Evolutionary conservation across 1,140 invertebrate genomes (phyloP), one percentile per base, ranked within the genome.

Genomic region (Brachionus manjavacas): DNA sequence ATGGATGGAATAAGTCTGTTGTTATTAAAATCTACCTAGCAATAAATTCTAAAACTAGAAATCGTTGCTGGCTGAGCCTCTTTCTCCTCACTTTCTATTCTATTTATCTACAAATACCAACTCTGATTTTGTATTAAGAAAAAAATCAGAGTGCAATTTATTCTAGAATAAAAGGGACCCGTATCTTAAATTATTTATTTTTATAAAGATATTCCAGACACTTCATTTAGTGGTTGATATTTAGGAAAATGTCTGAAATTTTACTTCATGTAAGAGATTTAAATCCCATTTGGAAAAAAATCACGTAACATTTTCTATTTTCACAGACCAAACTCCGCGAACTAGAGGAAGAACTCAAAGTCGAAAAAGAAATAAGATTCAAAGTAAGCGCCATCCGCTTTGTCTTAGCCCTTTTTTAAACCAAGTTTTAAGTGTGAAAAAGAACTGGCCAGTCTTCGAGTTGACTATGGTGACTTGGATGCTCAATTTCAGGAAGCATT

Each of bases 161-260:
- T 35, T 76, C 72, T 25, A 49, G 35, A 41, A 72, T 41, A 20
- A 20, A 72, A 72, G 23, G 68, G 68, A 72, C 68, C 31, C 68
- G 31, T 35, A 25, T 76, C 39, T 49, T 76, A 76, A 12, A 35
- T 49, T 76, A 49, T 25, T 49, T 46, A 76, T 35, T 76, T 49
- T 49, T 49, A 25, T 76, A 25, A 76, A 76, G 72, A 76, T 76
- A 76, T 76, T 76, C 72, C 72, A 76, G 72, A 76, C 72, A 74
- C 39, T 74, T 74, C 31, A 74, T 76, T 76, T 25, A 28, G 72
- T 76, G 72, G 43, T 76, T 76, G 72, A 76, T 49, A 76, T 49
- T 49, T 49, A 3, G 41, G 46, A 76, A 76, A 76, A 81, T 81
- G 79, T 81, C 79, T 68, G 79, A 81, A 81, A 68, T 81, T 60